Base-by-base conservation (phyloP, 2,888 invertebrate genomes). In the Unio delphinus region DNA sequence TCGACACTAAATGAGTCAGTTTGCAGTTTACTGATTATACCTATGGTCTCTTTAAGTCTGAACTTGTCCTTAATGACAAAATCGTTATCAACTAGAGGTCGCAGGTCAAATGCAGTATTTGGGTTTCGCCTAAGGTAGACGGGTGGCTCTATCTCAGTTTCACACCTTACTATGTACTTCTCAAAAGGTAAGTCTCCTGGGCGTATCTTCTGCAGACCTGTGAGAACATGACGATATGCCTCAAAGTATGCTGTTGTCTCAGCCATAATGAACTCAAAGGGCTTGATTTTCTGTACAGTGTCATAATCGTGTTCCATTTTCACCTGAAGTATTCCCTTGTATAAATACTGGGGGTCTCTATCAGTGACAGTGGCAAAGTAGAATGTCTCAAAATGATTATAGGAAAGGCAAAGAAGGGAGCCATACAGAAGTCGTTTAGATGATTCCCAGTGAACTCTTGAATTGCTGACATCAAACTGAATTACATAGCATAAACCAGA, bases 201-300 rank as follows among this genome's bases (percentile, higher is more conserved):
- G 62, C 90, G 90, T 65, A 93, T 92, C 2, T 90, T 89, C 83
- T 94, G 92, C 45, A 96, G 86, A n/a, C 93, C 94, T 78, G 91
- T 92, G 67, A 95, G 90, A 0, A 95, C 94, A 83, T 94, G 93
- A 74, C 93, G 92, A 86, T 95, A 96, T 0, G 95, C 95, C 84
- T 95, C 95, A 86, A 95, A 95, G 88, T 94, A 96, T 0, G 94
- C 93, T 65, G 93, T 93, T 65, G 94, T 94, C 87, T 95, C 95
- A 4, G 94, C 92, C 94, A 95, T 94, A 0, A 93, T 74, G 68
- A 82, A 86, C 28, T 68, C 56, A 20, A 57, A 61, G 11, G 58
- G 64, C 56, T 71, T 67, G 6, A 77, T 55, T n/a, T 54, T 55
- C 18, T 70, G 68, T 11, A 73, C 65, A 6, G 69, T 70, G 30